phyloP scores from a whole-genome alignment of 2,113 vertebrate genomes.

The Etheostoma spectabile region DNA sequence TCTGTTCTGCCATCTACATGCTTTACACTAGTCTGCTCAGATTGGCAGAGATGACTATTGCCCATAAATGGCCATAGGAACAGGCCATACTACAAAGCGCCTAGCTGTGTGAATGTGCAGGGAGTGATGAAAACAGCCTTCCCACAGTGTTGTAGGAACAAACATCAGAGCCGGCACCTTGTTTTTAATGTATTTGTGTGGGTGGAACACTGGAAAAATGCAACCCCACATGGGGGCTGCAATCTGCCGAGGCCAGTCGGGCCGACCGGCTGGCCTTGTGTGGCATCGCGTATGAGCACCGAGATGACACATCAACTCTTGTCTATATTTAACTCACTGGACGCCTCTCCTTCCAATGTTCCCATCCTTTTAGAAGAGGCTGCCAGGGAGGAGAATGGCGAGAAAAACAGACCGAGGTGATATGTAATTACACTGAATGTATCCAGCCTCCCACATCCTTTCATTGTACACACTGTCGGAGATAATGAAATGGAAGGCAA shows the following conservation, averaged over 20 bases:
- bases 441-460: slow-evolving; percentile 68
- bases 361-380: slow-evolving; percentile 71
- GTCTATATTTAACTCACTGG: slow-evolving; percentile 79
- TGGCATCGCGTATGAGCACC: slow-evolving; percentile 61
- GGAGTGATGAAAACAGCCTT: slow-evolving; percentile 41
- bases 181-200: slow-evolving; percentile 46
- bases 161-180: slow-evolving; percentile 47
- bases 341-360: slow-evolving; percentile 71
- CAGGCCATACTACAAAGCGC: slow-evolving; percentile 33
- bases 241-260: slow-evolving; percentile 65
- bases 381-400: slow-evolving; percentile 61
- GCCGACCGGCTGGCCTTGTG: slow-evolving; percentile 55
- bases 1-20: slow-evolving; percentile 22
- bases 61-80: slow-evolving; percentile 42
- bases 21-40: slow-evolving; percentile 21
- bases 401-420: slow-evolving; percentile 73
- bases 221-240: slow-evolving; percentile 36
- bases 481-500: slow-evolving; percentile 71
- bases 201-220: slow-evolving; percentile 50
- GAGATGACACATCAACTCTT: slow-evolving; percentile 73
- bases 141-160: slow-evolving; percentile 52
- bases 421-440: slow-evolving; percentile 76
- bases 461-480: slow-evolving; percentile 62
- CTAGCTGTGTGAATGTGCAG: slow-evolving; percentile 35
- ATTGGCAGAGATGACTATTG: slow-evolving; percentile 23